phyloP scores from a whole-genome alignment of 2,888 invertebrate genomes.

The Imbricaverruca yamaguchii region DNA sequence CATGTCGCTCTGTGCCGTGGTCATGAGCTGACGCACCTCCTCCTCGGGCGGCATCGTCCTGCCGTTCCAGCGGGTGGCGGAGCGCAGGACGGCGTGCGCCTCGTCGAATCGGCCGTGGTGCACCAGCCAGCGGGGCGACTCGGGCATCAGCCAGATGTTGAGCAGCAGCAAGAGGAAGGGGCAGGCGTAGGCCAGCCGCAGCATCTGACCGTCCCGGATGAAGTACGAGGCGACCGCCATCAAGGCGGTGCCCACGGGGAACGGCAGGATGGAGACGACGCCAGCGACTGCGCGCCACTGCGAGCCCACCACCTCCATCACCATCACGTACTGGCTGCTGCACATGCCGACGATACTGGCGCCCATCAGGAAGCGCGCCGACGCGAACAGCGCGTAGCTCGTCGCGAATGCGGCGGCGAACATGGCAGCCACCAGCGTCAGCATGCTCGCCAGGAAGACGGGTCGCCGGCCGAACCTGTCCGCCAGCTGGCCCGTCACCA shows the following conservation, averaged over 20 bases:
- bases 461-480: constrained; percentile 33
- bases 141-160: constrained; percentile 57
- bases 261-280: constrained; percentile 61
- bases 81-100: not conserved
- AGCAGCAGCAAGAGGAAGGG: constrained; percentile 52
- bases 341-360: constrained; percentile 26
- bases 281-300: constrained; percentile 52
- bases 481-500: constrained; percentile 31
- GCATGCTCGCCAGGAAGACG: constrained; percentile 31
- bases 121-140: constrained; percentile 71
- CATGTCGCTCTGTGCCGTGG: not conserved
- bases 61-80: not conserved
- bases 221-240: constrained; percentile 57
- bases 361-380: constrained; percentile 31
- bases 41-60: not conserved
- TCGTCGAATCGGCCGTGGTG: not conserved
- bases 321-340: constrained; percentile 28
- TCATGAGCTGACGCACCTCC: not conserved
- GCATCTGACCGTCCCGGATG: constrained; percentile 57
- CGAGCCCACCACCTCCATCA: constrained; percentile 54
- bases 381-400: constrained; percentile 32
- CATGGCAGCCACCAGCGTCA: constrained; percentile 31
- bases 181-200: constrained; percentile 59
- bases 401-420: constrained; percentile 30
- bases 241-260: constrained; percentile 59